These are phyloP conservation scores for Stegodyphus mimosarum DNA, from an alignment of 1,140 invertebrate species.

Conservation along the genomic window DNA sequence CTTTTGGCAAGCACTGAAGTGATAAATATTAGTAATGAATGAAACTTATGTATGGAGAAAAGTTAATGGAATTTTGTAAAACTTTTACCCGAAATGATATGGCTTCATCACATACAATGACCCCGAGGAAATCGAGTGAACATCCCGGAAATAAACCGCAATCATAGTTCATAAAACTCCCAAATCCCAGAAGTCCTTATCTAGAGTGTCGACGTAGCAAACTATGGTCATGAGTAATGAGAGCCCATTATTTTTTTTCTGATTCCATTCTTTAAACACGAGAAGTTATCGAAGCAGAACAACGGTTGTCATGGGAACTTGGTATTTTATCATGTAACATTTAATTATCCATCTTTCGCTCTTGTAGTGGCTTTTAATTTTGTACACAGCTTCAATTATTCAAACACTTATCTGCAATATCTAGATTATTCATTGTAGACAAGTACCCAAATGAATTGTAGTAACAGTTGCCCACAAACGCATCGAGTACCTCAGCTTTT, in stretches of 20 bases:
- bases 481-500: neutral
- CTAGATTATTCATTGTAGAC: conserved; percentile 28
- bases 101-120: no score
- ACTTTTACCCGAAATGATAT: no score
- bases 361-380: conserved; percentile 48
- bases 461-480: conserved; percentile 3
- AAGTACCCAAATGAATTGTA: neutral
- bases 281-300: conserved; percentile 21
- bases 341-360: conserved; percentile 32
- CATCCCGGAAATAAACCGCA: neutral
- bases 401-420: conserved; percentile 32
- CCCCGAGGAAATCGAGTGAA: no score
- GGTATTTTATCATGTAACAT: conserved; percentile 56
- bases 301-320: conserved; percentile 19
- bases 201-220: neutral
- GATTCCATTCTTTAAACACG: conserved; percentile 16
- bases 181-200: conserved; percentile 14
- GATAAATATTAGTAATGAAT: no score
- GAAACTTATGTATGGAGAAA: no score
- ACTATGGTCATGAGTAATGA: conserved; percentile 3
- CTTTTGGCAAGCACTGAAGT: no score
- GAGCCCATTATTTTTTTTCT: neutral
- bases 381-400: conserved; percentile 49
- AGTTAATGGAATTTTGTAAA: no score
- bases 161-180: neutral